phyloP scores from a whole-genome alignment of 2,888 invertebrate species.

The Apomyelois bistriatella region DNA sequence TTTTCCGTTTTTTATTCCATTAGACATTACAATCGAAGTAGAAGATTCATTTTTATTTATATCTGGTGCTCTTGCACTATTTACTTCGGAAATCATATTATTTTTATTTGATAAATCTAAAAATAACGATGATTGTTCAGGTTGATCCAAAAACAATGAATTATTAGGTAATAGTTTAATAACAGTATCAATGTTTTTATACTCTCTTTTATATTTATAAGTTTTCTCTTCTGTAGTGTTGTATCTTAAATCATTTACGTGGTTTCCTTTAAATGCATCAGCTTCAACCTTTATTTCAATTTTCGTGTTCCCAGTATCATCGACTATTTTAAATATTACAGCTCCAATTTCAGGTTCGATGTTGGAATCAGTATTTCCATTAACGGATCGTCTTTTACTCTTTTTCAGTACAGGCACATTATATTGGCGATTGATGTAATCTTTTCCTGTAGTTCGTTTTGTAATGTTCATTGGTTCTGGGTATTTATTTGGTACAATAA shows the following conservation, averaged over 20 bases:
- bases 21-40: too few species aligned
- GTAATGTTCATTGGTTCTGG: not conserved
- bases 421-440: not conserved
- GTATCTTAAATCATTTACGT: not conserved
- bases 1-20: too few species aligned
- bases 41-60: too few species aligned
- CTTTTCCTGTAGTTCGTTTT: not conserved
- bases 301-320: constrained; percentile 32
- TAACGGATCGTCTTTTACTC: constrained; percentile 38
- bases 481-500: not conserved
- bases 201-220: not conserved
- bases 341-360: constrained; percentile 20
- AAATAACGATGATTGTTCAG: constrained; percentile 4
- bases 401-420: constrained; percentile 22
- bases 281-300: constrained; percentile 44
- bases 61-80: too few species aligned
- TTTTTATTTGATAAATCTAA: constrained; percentile 6
- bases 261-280: constrained; percentile 19
- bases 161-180: constrained; percentile 36
- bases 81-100: constrained; percentile 2
- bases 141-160: constrained; percentile 26
- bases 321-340: constrained; percentile 41
- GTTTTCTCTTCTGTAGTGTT: constrained; percentile 1
- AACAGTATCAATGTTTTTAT: constrained; percentile 22
- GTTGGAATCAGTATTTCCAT: constrained; percentile 17